Evolutionary conservation across 2,797 vertebrate species (phyloP).

Genomic region (Heteromormyrus szaboi): DNA sequence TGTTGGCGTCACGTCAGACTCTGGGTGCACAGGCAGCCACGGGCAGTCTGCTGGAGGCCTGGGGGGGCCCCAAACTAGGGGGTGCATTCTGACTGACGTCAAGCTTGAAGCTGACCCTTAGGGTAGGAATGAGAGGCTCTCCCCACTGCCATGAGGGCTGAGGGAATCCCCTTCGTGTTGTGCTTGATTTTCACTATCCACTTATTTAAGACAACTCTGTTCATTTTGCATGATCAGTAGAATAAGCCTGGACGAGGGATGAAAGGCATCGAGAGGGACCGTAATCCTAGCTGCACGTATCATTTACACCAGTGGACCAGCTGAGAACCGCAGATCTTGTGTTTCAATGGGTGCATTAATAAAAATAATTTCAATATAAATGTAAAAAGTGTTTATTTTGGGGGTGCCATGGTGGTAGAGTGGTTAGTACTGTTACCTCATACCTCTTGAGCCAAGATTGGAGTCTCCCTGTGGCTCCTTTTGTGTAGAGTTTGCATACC

Average conservation of each 20-base stretch:
- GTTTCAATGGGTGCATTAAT: neutral
- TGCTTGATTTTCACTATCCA: neutral
- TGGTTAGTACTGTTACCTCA: neutral
- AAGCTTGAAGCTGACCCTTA: neutral
- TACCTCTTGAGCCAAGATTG: neutral
- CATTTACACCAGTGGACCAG: neutral
- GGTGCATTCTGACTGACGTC: neutral
- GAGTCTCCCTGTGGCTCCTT: neutral
- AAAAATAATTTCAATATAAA: neutral
- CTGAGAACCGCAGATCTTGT: neutral
- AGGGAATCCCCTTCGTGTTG: neutral
- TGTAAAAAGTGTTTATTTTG: neutral
- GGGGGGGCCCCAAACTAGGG: neutral
- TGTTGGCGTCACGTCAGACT: constrained; percentile 26
- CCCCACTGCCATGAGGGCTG: neutral
- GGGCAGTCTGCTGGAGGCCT: neutral
- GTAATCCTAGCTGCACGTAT: neutral
- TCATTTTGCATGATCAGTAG: neutral
- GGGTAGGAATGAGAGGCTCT: neutral
- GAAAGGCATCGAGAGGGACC: neutral
- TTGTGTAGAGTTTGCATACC: neutral
- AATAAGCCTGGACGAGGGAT: neutral
- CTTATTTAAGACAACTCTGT: neutral
- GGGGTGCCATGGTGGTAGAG: neutral
- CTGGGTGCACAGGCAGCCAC: constrained; percentile 40